These are phyloP conservation scores for Apodemus agrarius DNA, from an alignment of 2,797 vertebrate genomes.

Conservation along the genomic window DNA sequence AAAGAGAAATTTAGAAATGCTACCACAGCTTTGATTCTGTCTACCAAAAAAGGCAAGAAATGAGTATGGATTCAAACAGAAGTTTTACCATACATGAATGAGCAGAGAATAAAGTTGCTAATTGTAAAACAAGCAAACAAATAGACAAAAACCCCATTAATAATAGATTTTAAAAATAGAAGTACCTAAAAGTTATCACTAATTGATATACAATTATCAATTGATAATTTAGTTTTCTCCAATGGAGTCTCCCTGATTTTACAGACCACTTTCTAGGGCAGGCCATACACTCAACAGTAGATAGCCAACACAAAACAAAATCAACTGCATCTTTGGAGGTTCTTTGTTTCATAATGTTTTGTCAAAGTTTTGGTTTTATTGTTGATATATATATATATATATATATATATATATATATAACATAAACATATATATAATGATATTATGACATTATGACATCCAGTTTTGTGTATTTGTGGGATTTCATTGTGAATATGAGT, in stretches of 20 bases:
- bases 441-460: not conserved
- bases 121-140: not conserved
- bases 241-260: not conserved
- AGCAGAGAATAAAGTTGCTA: not conserved
- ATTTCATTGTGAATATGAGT: not conserved
- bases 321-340: not conserved
- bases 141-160: not conserved
- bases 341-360: not conserved
- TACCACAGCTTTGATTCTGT: not conserved
- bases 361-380: not conserved
- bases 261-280: not conserved
- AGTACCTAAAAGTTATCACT: not conserved
- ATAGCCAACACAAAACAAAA: no score
- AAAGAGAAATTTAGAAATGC: not conserved
- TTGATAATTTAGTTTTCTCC: not conserved
- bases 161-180: constrained; percentile 5
- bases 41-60: not conserved
- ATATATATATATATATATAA: no score
- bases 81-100: not conserved
- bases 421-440: no score
- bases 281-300: no score
- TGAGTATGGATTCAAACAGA: not conserved
- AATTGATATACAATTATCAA: not conserved
- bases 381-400: not conserved
- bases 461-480: not conserved